phyloP scores from a whole-genome alignment of 2,888 invertebrate species.

The Caenorhabditis sp. region DNA sequence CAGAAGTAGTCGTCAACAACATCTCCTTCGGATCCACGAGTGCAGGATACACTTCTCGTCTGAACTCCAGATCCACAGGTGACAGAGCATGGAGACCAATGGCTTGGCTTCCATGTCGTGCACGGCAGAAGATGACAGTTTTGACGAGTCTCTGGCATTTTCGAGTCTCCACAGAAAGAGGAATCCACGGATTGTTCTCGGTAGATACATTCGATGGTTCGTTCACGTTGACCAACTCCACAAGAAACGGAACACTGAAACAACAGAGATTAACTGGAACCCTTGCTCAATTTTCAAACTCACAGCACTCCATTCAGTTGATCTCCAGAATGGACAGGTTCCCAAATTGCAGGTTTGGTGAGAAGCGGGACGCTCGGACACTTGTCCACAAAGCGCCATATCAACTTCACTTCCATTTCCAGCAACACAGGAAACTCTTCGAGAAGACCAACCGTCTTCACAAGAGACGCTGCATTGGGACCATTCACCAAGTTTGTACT shows the following conservation, averaged over 20 bases:
- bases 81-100: constrained; percentile 83
- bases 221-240: constrained; percentile 79
- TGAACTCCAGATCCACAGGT: constrained; percentile 87
- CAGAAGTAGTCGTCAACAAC: constrained; percentile 68
- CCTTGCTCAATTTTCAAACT: constrained; percentile 46
- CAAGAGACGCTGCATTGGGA: constrained; percentile 76
- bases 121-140: constrained; percentile 77
- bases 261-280: neutral
- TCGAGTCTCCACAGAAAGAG: constrained; percentile 77
- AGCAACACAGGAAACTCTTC: constrained; percentile 81
- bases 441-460: constrained; percentile 81
- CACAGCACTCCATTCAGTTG: constrained; percentile 84
- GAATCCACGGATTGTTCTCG: constrained; percentile 81
- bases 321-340: constrained; percentile 84
- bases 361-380: constrained; percentile 71
- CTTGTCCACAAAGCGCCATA: constrained; percentile 69
- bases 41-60: constrained; percentile 86
- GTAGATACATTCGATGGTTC: constrained; percentile 79
- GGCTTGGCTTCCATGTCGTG: constrained; percentile 74
- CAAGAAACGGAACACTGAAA: constrained; percentile 82
- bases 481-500: constrained; percentile 84
- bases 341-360: constrained; percentile 84
- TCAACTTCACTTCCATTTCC: constrained; percentile 73
- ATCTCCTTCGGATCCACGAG: constrained; percentile 65
- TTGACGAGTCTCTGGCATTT: constrained; percentile 72